Percentiles rank a stretch among this genome's conserved stretches.
Conservation (phyloP, 2,113 vertebrate genomes). For the Myodes glareolus region DNA sequence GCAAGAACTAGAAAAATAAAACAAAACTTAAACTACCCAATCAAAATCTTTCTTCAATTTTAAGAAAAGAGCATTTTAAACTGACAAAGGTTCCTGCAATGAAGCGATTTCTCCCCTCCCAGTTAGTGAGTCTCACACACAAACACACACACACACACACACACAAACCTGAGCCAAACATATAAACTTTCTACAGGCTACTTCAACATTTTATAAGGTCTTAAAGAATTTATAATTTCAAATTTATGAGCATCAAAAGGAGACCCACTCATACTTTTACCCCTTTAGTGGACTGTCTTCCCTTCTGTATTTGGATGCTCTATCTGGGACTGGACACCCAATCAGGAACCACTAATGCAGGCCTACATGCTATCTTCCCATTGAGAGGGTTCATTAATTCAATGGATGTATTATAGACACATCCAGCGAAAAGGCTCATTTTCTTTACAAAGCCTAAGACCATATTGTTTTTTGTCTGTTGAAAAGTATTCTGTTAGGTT, state of each 20-base stretch:
- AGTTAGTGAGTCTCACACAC: not conserved
- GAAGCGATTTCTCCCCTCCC: not conserved
- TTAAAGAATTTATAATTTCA: slow-evolving; percentile 54
- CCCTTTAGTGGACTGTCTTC: not conserved
- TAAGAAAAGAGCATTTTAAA: not conserved
- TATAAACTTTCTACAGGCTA: not conserved
- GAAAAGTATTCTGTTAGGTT: not conserved
- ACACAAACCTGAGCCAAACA: slow-evolving; percentile 2
- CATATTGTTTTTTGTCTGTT: not conserved
- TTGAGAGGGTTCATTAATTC: not conserved
- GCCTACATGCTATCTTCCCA: not conserved
- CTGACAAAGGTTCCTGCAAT: not conserved
- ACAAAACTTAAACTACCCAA: not conserved
- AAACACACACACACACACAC: no score
- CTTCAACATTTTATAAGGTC: slow-evolving; percentile 15
- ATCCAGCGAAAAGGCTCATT: not conserved
- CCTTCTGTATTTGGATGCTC: not conserved
- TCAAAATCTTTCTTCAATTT: slow-evolving; percentile 33
- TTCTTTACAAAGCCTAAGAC: not conserved
- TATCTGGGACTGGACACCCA: not conserved
- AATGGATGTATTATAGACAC: not conserved
- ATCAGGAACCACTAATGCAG: not conserved
- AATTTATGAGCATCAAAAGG: not conserved
- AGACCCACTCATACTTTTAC: not conserved
- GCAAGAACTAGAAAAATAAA: not conserved